Evolutionary conservation across 2,888 invertebrate species (phyloP), one percentile per base, ranked within the genome.

Genomic region (Terebella lapidaria): DNA sequence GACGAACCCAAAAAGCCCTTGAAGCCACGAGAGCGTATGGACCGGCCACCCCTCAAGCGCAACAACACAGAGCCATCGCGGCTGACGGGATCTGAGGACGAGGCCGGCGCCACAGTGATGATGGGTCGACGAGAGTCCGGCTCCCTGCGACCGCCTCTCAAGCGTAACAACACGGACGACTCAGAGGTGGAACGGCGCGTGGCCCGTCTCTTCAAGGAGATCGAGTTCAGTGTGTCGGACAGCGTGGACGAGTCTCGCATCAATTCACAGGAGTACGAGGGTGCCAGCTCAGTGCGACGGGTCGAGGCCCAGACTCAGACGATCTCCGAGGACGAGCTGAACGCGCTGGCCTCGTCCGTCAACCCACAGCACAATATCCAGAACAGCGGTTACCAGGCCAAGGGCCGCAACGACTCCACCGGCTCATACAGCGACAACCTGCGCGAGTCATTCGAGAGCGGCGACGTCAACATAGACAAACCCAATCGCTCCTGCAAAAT

Each of bases 141-240:
- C 15, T 5, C 5, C 27, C 22, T 53, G 29, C 26, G 67, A n/a
- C 60, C 62, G 15, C 60, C 65, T 18, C 54, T 66, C 4, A 52
- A 53, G 20, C 35, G 66, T 24, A 64, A 67, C 57, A 67, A 66
- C 52, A 66, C 65, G 5, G 67, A 66, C 53, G 67, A 67, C 53
- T 67, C 67, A n/a, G 67, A 67, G 54, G 62, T 67, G 25, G 67
- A 66, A 55, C 25, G 66, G 20, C 59, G 66, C 10, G 63, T 67
- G 27, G 67, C 65, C 15, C 29, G 59, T 22, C 62, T 67, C 27
- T 64, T 67, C 28, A 59, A 59, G 29, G 64, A 67, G 53, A 67
- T 67, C 46, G 60, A 67, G 54, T 64, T 54, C 59, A 67, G 67
- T 52, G 55, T 60, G n/a, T 65, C 61, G n/a, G 67, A 67, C 42